Percentiles rank a stretch among this genome's conserved stretches.
Evolutionary conservation across 2,797 vertebrate species (phyloP).

Genomic region (Danio aesculapii): DNA sequence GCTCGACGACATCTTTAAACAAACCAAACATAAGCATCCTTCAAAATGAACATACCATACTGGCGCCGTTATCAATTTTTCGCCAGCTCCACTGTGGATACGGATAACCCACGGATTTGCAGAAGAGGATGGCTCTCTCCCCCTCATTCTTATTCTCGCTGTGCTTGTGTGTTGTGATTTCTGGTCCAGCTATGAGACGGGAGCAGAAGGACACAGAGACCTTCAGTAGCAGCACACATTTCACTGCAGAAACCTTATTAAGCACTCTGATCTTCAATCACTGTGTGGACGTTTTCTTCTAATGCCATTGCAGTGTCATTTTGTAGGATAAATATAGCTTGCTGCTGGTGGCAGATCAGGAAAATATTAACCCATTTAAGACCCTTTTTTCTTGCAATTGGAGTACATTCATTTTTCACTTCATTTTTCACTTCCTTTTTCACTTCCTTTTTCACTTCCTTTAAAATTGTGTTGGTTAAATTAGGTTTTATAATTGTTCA

Average conservation of each 20-base stretch:
- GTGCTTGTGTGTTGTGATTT: slow-evolving; percentile 93
- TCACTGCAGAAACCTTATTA: slow-evolving; percentile 24
- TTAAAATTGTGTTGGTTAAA: too few relatives aligned
- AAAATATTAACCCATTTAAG: too few relatives aligned
- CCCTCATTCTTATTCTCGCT: slow-evolving; percentile 98
- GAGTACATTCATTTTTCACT: too few relatives aligned
- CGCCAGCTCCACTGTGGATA: slow-evolving; percentile 92
- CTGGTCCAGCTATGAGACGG: slow-evolving; percentile 82
- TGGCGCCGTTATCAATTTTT: slow-evolving; percentile 81
- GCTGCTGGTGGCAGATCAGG: too few relatives aligned
- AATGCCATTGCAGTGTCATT: neutral
- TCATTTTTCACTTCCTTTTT: too few relatives aligned
- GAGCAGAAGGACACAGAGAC: slow-evolving; percentile 52
- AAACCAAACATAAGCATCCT: neutral
- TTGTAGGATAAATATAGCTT: neutral
- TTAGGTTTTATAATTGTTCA: too few relatives aligned
- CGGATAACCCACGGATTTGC: slow-evolving; percentile 95
- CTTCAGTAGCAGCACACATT: slow-evolving; percentile 17
- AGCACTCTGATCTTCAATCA: neutral
- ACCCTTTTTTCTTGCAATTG: too few relatives aligned
- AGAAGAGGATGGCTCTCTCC: slow-evolving; percentile 89
- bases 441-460: too few relatives aligned
- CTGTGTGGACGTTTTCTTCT: neutral
- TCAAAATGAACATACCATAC: slow-evolving; percentile 74
- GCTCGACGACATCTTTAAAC: neutral